Conservation (phyloP, 64 coral and sea anemone species). For the Montipora efflorescens region DNA sequence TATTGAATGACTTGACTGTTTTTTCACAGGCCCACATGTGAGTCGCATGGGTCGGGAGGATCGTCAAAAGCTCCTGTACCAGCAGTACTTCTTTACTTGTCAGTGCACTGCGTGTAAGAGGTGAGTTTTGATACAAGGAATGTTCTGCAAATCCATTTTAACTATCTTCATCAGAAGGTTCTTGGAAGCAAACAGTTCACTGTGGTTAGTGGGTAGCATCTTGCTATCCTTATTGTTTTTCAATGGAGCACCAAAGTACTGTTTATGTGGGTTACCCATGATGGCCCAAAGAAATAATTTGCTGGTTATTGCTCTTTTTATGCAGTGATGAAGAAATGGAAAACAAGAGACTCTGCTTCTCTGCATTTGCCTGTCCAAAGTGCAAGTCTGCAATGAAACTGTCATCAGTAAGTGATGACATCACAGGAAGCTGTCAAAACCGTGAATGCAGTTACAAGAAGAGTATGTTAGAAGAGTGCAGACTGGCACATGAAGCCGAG, state of each 20-base stretch:
- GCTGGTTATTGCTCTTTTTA: constrained; percentile 13
- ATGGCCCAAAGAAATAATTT: background rate
- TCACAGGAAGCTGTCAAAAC: constrained; percentile 71
- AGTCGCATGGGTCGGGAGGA: constrained; percentile 92
- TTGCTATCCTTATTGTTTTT: background rate
- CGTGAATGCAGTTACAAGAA: constrained; percentile 77
- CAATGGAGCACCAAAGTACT: background rate
- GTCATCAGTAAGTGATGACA: background rate
- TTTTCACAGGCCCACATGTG: constrained; percentile 70
- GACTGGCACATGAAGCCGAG: constrained; percentile 69
- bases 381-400: constrained; percentile 81
- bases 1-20: background rate
- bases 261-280: background rate
- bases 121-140: constrained; percentile 24
- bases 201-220: no score
- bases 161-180: no score
- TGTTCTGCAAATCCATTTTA: no score
- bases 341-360: constrained; percentile 84
- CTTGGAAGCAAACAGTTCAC: no score
- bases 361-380: constrained; percentile 91
- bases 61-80: constrained; percentile 82
- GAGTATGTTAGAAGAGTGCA: constrained; percentile 62
- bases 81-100: constrained; percentile 96
- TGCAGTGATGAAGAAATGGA: constrained; percentile 92
- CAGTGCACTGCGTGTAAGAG: constrained; percentile 91